These are phyloP conservation scores for Calonectris borealis DNA, from an alignment of 2,113 vertebrate species.

Conservation along the genomic window DNA sequence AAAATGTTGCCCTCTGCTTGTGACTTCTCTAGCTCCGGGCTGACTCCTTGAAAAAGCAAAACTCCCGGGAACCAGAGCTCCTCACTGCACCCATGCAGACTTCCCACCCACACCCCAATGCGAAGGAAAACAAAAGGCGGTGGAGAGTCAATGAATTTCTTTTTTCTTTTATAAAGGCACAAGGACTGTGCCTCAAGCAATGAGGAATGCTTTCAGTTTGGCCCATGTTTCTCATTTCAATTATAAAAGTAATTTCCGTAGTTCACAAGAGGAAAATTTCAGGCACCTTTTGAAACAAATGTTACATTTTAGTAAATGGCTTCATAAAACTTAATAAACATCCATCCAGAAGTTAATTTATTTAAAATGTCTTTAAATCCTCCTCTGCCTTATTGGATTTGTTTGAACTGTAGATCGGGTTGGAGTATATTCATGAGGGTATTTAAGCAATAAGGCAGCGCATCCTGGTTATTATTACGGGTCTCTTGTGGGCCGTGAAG, in stretches of 20 bases:
- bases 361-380: conserved; percentile 37
- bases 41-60: background rate
- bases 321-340: conserved; percentile 53
- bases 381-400: conserved; percentile 33
- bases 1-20: background rate
- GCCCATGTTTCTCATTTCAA: background rate
- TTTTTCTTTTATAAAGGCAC: background rate
- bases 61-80: background rate
- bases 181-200: background rate
- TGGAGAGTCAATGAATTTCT: background rate
- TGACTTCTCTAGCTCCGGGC: background rate
- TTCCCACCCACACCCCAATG: fast-evolving
- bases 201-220: background rate
- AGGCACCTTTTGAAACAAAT: conserved; percentile 6
- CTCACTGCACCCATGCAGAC: background rate
- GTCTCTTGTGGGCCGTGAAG: background rate
- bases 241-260: conserved; percentile 19
- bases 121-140: background rate
- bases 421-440: background rate
- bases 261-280: background rate
- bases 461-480: background rate
- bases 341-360: conserved; percentile 35
- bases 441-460: background rate
- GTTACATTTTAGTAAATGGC: background rate
- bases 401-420: conserved; percentile 8